Percentiles rank a stretch among this genome's conserved stretches.
phyloP scores from a whole-genome alignment of 2,888 invertebrate genomes.

The Stictocephala bisonia region DNA sequence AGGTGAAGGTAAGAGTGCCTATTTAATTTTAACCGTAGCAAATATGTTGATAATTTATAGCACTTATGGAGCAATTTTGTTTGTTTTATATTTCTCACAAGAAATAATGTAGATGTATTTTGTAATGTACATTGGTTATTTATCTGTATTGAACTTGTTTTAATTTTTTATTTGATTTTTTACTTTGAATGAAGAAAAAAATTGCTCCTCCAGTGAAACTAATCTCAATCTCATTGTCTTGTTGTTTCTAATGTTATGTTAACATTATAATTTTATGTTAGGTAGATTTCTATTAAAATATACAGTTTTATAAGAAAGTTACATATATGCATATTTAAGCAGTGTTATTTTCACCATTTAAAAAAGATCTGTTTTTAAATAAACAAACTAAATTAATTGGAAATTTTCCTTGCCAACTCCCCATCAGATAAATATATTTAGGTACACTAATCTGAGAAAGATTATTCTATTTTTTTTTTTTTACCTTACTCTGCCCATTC shows the following conservation, averaged over 20 bases:
- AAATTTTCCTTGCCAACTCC: too few relatives aligned
- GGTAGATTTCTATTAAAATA: background rate
- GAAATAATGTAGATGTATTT: background rate
- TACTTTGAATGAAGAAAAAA: too few relatives aligned
- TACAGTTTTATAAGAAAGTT: background rate
- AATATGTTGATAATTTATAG: background rate
- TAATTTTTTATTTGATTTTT: too few relatives aligned
- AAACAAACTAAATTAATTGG: constrained; percentile 23
- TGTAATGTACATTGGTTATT: background rate
- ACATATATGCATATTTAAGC: background rate
- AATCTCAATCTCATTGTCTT: too few relatives aligned
- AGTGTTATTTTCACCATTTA: constrained; percentile 9
- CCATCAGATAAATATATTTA: too few relatives aligned
- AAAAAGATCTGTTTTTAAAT: constrained; percentile 27
- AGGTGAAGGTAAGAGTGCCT: constrained; percentile 22
- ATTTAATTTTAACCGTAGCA: constrained; percentile 3
- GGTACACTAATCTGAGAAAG: too few relatives aligned
- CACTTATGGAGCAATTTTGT: background rate
- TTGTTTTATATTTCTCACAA: background rate
- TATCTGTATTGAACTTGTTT: background rate
- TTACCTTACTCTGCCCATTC: too few relatives aligned
- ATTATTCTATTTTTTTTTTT: too few relatives aligned
- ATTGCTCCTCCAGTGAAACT: too few relatives aligned
- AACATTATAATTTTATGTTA: background rate
- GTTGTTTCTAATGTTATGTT: too few relatives aligned